Evolutionary conservation across 2,888 invertebrate genomes (phyloP), one percentile per base, ranked within the genome.

Genomic region (Agriopis marginaria): DNA sequence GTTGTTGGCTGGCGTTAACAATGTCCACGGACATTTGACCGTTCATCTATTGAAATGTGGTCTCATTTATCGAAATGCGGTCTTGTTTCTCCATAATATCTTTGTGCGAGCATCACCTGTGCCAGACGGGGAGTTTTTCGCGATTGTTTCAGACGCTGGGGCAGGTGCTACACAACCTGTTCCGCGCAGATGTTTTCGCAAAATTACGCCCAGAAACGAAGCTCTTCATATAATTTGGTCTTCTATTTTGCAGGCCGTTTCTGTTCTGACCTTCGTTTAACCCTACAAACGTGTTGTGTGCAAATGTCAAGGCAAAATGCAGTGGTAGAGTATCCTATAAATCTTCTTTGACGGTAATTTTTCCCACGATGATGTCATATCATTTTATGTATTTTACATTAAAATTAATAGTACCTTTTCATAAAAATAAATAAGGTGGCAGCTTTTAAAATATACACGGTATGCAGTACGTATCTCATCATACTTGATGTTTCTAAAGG

Each of bases 131-230:
- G 72, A 77, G 82, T 87, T 87, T 87, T 89, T 90, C 84, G 88
- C 89, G 86, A 87, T 87, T 86, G 86, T 91, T 91, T 90, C 85
- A 76, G 87, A 75, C 59, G 47, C 67, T 39, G 87, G 9, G 47
- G 56, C 92, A 92, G 91, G 90, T 89, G 90, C 68, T 59, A 8
- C 54, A 39, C 71, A 72, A 81, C 86, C 88, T 81, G 80, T 86
- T 85, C 75, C 71, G 69, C 75, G 89, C 92, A 92, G 91, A 91
- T 92, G 92, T 79, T 69, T 69, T 70, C 62, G 70, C 53, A 72
- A 69, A 70, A 73, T 75, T 75, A 73, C 70, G 65, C 77, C 71
- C 51, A 76, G 69, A 76, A 69, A 68, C 59, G 44, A n/a, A 39
- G 44, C 65, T 23, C 60, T 54, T 23, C 2, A 60, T 54, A 23